A percentile compares a stretch with the other conserved stretches of the same genome.
Conservation (phyloP, 2,113 vertebrate genomes). For the Elephantulus edwardii region DNA sequence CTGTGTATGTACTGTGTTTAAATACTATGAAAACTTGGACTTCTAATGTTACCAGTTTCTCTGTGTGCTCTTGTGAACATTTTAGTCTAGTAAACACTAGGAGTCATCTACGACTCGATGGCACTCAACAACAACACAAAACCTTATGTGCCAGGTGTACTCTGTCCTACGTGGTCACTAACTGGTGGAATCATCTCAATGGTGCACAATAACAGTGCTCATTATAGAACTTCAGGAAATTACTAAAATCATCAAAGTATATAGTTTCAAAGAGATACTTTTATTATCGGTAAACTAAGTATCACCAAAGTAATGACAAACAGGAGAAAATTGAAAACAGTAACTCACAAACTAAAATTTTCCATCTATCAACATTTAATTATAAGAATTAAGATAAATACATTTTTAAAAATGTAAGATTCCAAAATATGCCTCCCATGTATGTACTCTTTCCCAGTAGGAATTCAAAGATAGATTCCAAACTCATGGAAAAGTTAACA, state of each 20-base stretch:
- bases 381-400: not conserved
- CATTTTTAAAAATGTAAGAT: not conserved
- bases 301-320: not conserved
- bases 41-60: too few relatives aligned
- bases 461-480: not conserved
- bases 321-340: not conserved
- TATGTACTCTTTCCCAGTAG: not conserved
- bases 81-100: too few relatives aligned
- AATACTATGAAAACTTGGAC: too few relatives aligned
- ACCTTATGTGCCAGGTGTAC: too few relatives aligned
- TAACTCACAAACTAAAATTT: not conserved
- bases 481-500: not conserved
- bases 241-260: not conserved
- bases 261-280: not conserved
- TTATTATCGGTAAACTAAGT: not conserved
- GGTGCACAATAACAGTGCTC: too few relatives aligned
- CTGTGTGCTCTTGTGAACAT: too few relatives aligned
- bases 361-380: slow-evolving; percentile 28
- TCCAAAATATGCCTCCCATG: not conserved
- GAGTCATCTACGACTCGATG: too few relatives aligned
- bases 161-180: too few relatives aligned
- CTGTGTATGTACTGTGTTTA: too few relatives aligned
- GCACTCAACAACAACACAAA: too few relatives aligned
- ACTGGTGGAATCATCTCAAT: too few relatives aligned
- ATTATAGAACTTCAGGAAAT: not conserved